phyloP scores from a whole-genome alignment of 1,140 invertebrate genomes.

The Drosophila virilis region DNA sequence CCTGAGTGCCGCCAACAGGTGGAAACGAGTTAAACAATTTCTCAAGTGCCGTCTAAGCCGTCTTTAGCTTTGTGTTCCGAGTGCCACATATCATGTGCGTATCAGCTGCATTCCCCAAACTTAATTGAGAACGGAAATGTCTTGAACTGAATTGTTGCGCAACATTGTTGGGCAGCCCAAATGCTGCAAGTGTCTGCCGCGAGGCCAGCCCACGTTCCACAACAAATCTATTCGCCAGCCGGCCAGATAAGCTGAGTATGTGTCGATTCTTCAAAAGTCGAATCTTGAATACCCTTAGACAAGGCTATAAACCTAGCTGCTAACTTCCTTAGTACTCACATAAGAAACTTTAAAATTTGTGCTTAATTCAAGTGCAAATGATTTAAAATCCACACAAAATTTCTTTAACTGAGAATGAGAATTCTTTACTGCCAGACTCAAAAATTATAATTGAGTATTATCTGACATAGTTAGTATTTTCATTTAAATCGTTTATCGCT shows the following conservation, averaged over 20 bases:
- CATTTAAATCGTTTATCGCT: no score
- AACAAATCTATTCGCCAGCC: conserved; percentile 9
- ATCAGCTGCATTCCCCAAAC: conserved; percentile 33
- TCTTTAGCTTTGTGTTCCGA: conserved; percentile 3
- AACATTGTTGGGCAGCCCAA: conserved; percentile 49
- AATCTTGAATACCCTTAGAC: conserved; percentile 21
- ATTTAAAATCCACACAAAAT: no score
- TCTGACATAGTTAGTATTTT: no score
- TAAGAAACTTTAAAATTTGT: no score
- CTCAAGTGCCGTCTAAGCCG: conserved; percentile 19
- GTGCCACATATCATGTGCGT: conserved; percentile 24
- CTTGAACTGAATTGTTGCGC: conserved; percentile 51
- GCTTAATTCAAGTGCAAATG: no score
- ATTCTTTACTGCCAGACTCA: no score
- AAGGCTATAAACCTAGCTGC: neutral
- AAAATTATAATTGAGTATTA: no score
- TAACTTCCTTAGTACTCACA: neutral
- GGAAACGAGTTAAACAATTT: conserved; percentile 13
- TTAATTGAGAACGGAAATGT: conserved; percentile 81
- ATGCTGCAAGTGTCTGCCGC: conserved; percentile 21
- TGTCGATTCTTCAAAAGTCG: neutral
- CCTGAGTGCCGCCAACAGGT: conserved; percentile 14
- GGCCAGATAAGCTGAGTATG: conserved; percentile 23
- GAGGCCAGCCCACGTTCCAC: conserved; percentile 57
- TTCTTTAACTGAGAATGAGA: no score